phyloP scores from a whole-genome alignment of 2,113 vertebrate genomes.

The Colinus virginianus region DNA sequence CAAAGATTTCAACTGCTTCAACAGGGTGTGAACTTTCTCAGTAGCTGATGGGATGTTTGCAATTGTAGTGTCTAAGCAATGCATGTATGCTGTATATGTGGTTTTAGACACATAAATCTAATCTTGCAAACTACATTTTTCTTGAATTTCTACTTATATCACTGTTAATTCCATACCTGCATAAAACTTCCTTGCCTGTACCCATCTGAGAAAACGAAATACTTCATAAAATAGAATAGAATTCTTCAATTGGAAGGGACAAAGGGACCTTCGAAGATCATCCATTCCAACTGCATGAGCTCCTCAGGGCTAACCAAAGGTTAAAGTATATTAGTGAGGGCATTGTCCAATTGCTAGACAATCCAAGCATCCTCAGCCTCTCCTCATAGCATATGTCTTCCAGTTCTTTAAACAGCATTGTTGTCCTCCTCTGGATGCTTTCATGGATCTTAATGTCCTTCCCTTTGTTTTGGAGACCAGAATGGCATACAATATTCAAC shows the following conservation, averaged over 20 bases:
- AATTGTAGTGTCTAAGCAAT: neutral
- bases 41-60: neutral
- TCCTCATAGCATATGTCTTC: neutral
- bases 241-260: neutral
- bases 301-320: neutral
- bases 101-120: neutral
- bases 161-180: fast-evolving
- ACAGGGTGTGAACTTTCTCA: fast-evolving
- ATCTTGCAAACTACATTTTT: neutral
- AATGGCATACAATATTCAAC: neutral
- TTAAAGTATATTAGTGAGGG: neutral
- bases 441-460: neutral
- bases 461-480: neutral
- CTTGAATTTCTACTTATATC: fast-evolving
- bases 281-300: neutral
- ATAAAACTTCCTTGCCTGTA: neutral
- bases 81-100: fast-evolving
- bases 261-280: neutral
- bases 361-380: neutral
- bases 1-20: fast-evolving
- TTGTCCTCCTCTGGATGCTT: neutral
- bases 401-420: neutral
- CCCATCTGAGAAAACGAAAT: neutral
- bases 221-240: neutral
- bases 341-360: neutral